Evolutionary conservation across 2,888 invertebrate species (phyloP).

Genomic region (Amiota minor): DNA sequence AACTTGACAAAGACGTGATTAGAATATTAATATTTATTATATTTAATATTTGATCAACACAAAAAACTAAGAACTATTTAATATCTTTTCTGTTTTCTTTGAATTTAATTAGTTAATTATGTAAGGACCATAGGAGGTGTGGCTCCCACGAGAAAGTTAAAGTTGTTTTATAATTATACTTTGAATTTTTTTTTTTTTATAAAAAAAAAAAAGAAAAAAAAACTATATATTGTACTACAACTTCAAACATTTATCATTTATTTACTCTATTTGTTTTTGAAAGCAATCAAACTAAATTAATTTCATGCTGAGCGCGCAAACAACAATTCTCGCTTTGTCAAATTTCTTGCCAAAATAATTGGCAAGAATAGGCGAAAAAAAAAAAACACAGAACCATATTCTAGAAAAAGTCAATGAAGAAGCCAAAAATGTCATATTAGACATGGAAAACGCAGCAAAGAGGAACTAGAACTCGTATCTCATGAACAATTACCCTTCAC

Average conservation of each 20-base stretch:
- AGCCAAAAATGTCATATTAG: no score
- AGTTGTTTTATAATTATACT: no score
- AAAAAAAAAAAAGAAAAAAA: no score
- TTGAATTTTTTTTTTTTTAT: no score
- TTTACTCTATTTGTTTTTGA: no score
- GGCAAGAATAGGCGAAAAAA: background rate
- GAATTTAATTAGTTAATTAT: slow-evolving; percentile 19
- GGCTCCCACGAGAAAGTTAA: no score
- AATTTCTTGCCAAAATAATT: slow-evolving; percentile 9
- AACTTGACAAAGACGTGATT: slow-evolving; percentile 2
- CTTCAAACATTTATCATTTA: no score
- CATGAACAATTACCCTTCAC: no score
- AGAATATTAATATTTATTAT: no score
- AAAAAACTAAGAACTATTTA: background rate
- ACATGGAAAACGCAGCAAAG: no score
- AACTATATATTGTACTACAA: no score
- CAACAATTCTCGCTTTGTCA: slow-evolving; percentile 3
- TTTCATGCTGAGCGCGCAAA: slow-evolving; percentile 2
- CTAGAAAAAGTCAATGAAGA: slow-evolving; percentile 4
- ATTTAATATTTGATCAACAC: background rate
- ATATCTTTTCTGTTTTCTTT: slow-evolving; percentile 7
- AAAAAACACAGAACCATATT: background rate
- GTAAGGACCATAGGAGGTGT: background rate
- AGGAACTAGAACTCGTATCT: no score
- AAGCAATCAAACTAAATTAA: background rate